Conservation (phyloP, 2,797 vertebrate genomes). For the Gymnothorax reevesii region DNA sequence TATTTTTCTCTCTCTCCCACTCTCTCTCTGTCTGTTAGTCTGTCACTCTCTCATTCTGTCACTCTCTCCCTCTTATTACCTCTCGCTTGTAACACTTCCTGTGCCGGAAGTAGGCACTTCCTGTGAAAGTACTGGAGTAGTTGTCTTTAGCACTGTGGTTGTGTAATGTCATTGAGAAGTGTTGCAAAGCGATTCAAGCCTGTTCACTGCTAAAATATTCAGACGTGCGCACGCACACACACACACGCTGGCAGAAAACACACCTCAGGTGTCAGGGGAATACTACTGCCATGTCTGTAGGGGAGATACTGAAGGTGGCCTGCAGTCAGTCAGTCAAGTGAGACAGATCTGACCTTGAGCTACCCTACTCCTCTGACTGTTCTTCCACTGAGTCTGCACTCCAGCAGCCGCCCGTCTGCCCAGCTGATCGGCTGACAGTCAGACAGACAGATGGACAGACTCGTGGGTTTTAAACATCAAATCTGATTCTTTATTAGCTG, state of each 20-base stretch:
- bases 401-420: background rate
- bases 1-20: no score
- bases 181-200: no score
- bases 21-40: no score
- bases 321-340: background rate
- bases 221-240: background rate
- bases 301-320: background rate
- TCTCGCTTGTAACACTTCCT: conserved; percentile 12
- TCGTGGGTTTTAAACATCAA: background rate
- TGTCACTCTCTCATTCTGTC: no score
- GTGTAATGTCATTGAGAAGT: no score
- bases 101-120: conserved; percentile 53
- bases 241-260: background rate
- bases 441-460: background rate
- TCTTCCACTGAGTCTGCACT: background rate
- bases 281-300: background rate
- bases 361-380: background rate
- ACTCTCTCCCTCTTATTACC: no score
- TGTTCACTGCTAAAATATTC: background rate
- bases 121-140: no score
- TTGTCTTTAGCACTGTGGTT: no score
- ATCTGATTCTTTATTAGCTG: background rate
- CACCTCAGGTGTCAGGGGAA: background rate
- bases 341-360: background rate
- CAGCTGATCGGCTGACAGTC: background rate